phyloP scores from a whole-genome alignment of 2,888 invertebrate species.

The Carcina quercana region DNA sequence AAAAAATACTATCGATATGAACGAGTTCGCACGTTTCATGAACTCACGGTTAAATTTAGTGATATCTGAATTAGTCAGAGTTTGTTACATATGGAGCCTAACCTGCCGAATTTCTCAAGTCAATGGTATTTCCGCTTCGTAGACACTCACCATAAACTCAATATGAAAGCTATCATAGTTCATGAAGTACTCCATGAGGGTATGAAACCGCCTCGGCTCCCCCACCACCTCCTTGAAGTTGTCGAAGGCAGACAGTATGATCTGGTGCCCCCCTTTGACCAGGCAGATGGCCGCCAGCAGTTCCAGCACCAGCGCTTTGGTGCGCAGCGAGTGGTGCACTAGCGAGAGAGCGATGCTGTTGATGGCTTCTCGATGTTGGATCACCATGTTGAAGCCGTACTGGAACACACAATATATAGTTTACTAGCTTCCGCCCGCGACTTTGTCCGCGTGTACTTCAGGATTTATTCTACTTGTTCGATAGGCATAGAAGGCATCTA shows the following conservation, averaged over 20 bases:
- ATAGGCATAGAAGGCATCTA: too few relatives aligned
- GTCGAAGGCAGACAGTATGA: slow-evolving; percentile 97
- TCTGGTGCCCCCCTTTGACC: slow-evolving; percentile 99
- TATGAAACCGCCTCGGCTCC: slow-evolving; percentile 94
- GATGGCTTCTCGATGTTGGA: slow-evolving; percentile 97
- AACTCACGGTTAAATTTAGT: too few relatives aligned
- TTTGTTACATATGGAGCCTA: too few relatives aligned
- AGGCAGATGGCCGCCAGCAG: slow-evolving; percentile 98
- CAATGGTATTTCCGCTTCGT: too few relatives aligned
- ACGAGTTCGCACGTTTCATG: too few relatives aligned
- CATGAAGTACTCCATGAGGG: slow-evolving; percentile 97
- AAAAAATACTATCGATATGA: too few relatives aligned
- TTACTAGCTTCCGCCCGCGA: too few relatives aligned
- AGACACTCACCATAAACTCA: slow-evolving; percentile 92
- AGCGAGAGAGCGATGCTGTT: slow-evolving; percentile 98
- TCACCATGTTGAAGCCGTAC: slow-evolving; percentile 99
- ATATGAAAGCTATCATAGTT: slow-evolving; percentile 98
- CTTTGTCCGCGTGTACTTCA: too few relatives aligned
- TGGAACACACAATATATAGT: too few relatives aligned
- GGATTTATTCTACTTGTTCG: too few relatives aligned
- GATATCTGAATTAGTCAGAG: too few relatives aligned
- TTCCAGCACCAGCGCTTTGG: slow-evolving; percentile 97
- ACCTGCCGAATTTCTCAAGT: too few relatives aligned
- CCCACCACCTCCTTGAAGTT: slow-evolving; percentile 95
- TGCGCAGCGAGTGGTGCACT: slow-evolving; percentile 96